Percentiles rank a stretch among this genome's conserved stretches.
Conservation (phyloP, 35 echinoderm and acorn worm species). For the Lytechinus pictus region DNA sequence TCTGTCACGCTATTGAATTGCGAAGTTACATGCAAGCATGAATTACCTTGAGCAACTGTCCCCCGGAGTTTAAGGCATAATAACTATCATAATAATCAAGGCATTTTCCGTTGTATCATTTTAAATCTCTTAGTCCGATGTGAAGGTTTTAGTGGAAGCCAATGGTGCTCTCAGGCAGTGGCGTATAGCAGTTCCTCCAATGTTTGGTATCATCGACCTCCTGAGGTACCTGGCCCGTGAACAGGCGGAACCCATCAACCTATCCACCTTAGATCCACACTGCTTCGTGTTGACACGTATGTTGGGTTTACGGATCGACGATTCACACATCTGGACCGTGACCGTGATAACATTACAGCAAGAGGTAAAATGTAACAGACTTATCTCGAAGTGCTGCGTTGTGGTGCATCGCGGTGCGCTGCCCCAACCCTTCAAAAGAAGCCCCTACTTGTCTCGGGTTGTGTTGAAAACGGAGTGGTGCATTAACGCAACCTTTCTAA, state of each 20-base stretch:
- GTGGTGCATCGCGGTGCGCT: background rate
- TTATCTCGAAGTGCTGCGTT: no score
- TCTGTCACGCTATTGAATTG: no score
- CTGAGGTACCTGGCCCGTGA: slow-evolving; percentile 14
- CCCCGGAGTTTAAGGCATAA: no score
- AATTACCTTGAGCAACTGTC: no score
- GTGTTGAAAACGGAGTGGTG: no score
- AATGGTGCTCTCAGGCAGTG: background rate
- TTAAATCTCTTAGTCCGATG: background rate
- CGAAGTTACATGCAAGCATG: no score
- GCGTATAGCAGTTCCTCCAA: slow-evolving; percentile 1
- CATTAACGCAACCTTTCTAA: no score
- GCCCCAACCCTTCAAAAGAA: background rate
- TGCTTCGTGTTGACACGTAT: slow-evolving; percentile 9
- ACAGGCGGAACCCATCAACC: slow-evolving; percentile 30
- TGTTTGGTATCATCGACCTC: slow-evolving; percentile 27
- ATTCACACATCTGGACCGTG: background rate
- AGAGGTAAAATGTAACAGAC: background rate
- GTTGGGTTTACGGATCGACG: background rate
- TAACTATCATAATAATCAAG: no score
- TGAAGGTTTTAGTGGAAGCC: slow-evolving; percentile 35
- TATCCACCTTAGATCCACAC: background rate
- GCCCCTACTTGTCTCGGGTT: no score
- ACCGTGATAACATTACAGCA: background rate
- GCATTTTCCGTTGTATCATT: background rate